Base-by-base conservation (phyloP, 1,140 invertebrate species). In the Latrodectus geometricus region DNA sequence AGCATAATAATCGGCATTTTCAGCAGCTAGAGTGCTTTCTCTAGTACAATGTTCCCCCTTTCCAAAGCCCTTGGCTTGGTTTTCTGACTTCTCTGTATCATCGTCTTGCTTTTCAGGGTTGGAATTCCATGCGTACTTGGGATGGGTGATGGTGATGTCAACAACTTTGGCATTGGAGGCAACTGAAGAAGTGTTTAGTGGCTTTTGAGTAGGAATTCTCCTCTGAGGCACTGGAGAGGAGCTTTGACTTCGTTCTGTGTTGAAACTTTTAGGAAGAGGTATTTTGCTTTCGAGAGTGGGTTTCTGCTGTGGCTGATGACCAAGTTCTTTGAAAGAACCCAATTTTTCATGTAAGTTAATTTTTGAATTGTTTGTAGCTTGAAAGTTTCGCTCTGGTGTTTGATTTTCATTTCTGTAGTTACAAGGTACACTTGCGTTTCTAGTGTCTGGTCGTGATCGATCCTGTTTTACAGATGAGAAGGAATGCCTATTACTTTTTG, bases 121-220 rank as follows among this genome's bases (percentile, higher is more conserved):
- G 0, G 61, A n/a, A 17, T n/a, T 70, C 83, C 83, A 86, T 17
- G 83, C 83, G 23, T 50, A 78, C n/a, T 86, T 86, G 49, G 83
- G 83, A 50, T 86, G 83, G 5, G 83, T 86, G 20, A 77, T 66
- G 8, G 49, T 78, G 21, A 78, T 78, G 61, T 86, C 83, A 0
- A 76, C 72, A 14, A 17, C 11, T 5, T 23, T 21, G 48, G 65
- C 49, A 17, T 61, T 11, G 77, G 65, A n/a, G 35, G 23, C 23
- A 17, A 4, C 17, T 12, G 7, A 49, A 15, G 35, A 23, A 61
- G 11, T 11, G 54, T 61, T 61, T 52, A 20, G 21, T 12, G 21
- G 11, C 49, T 74, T 15, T 75, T 76, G 73, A 17, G 72, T n/a
- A 9, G 23, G 20, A 14, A 20, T 50, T 21, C 65, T 69, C n/a